phyloP scores from a whole-genome alignment of 2,113 vertebrate genomes.

The Leucopsar rothschildi region DNA sequence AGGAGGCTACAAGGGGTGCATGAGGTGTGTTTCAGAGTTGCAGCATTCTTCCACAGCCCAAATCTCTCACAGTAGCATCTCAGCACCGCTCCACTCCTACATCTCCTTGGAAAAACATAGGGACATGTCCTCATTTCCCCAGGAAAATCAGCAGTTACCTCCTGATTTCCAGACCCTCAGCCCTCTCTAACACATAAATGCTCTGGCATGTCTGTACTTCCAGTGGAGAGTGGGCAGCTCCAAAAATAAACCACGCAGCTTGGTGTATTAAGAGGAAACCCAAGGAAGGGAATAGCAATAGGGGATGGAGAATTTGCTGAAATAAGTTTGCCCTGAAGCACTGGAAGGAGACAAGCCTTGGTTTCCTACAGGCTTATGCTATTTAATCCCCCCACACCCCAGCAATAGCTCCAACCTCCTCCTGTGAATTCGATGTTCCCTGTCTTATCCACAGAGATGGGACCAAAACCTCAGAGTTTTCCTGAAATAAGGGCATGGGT shows the following conservation, averaged over 20 bases:
- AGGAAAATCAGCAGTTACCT: background rate
- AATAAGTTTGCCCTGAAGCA: background rate
- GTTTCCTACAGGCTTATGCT: background rate
- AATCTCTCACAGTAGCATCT: rapidly evolving
- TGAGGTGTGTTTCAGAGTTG: background rate
- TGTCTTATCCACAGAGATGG: background rate
- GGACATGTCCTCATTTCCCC: background rate
- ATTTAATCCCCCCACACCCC: rapidly evolving
- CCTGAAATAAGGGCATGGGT: background rate
- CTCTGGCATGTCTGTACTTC: background rate
- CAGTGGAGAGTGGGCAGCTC: background rate
- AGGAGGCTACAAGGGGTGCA: background rate
- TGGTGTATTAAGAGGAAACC: background rate
- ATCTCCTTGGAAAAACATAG: background rate
- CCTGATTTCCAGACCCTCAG: background rate
- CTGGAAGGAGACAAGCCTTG: background rate
- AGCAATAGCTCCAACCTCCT: background rate
- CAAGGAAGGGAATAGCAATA: background rate
- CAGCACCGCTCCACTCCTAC: background rate
- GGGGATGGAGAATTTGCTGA: background rate
- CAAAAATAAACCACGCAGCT: background rate
- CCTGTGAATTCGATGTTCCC: background rate
- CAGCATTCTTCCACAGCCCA: background rate
- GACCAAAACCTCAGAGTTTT: background rate
- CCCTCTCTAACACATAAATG: rapidly evolving